Base-by-base conservation (phyloP, 2,888 invertebrate species). In the Latrodectus elegans region DNA sequence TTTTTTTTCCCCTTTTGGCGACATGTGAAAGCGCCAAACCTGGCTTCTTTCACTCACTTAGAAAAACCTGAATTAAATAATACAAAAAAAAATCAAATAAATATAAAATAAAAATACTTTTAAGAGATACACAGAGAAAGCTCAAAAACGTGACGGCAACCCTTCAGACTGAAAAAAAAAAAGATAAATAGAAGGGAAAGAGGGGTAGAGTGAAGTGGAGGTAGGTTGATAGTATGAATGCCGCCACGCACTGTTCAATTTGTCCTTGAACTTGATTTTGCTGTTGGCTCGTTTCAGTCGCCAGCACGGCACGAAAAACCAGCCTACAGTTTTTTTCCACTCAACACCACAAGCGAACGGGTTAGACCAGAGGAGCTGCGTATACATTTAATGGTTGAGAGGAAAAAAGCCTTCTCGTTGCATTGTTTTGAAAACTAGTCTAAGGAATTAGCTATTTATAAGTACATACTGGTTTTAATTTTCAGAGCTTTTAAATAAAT, bases 211-310 rank as follows among this genome's bases (percentile, higher is more conserved):
- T 12, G 55, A 26, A 53, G 53, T 26, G 22, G 60, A 38, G 68
- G 74, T 65, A 52, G 72, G 70, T 51, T 22, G 84, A 85, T 79
- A 67, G 80, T 64, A 67, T 76, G 68, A 81, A 86, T 86, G 76
- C 84, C 86, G 86, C 86, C 86, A 86, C 86, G 86, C 86, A 86
- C 80, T 76, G 81, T 76, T 81, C 71, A 75, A 26, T 78, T 65
- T 88, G 88, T 71, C 88, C 88, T 88, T 88, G 88, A 88, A 88
- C 88, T 88, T 88, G 88, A 88, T 88, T 88, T 88, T 68, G 70
- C 53, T 68, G 73, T 80, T 86, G 68, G 86, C 71, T 77, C 68
- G 72, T 52, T 80, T 79, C 60, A 79, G 49, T 85, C 79, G 85
- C 70, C 74, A 79, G 75, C 15, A 26, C 67, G 67, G 60, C 60